Evolutionary conservation across 2,888 invertebrate species (phyloP), one percentile per base, ranked within the genome.

Genomic region (Leucania comma): DNA sequence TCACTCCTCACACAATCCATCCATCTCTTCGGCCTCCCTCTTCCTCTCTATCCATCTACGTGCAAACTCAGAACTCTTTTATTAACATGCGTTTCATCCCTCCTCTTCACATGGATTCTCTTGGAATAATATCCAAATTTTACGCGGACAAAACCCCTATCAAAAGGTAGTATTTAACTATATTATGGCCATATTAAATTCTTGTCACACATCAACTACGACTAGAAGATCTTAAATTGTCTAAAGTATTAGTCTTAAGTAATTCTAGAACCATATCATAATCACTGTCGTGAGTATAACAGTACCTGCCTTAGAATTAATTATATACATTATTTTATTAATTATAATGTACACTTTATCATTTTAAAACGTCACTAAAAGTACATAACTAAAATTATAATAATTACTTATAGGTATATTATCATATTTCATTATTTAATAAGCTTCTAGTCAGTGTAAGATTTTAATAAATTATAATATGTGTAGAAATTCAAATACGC

Each of bases 271-370:
- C 46, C 84, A 85, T 84, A 84, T 84, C 86, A 85, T 73, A 57
- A 35, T 70, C 62, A 73, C 59, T 63, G 48, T 80, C 58, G 62
- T 78, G 61, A 80, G 68, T 61, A 74, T 72, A 78, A 83, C 29
- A n/a, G 83, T 84, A 85, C 86, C 84, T 84, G 84, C 71, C 72
- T 64, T 85, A 84, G 76, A 14, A 53, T 72, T 83, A 76, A 72
- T 61, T 60, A 62, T 74, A 80, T 74, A 77, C 20, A 71, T 75
- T 35, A 56, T 61, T 60, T 81, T 57, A 69, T 48, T 60, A 51
- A 56, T 42, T 32, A 60, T 42, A 2, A 14, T 42, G 48, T 50
- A 17, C 51, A 50, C 62, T 64, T 58, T 58, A 68, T 56, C 0
- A 57, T 66, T 58, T 29, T 35, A 29, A 48, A 62, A 65, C 32